Percentiles rank a stretch among this genome's conserved stretches.
Conservation (phyloP, 1,140 invertebrate genomes). For the Chionoecetes opilio region DNA sequence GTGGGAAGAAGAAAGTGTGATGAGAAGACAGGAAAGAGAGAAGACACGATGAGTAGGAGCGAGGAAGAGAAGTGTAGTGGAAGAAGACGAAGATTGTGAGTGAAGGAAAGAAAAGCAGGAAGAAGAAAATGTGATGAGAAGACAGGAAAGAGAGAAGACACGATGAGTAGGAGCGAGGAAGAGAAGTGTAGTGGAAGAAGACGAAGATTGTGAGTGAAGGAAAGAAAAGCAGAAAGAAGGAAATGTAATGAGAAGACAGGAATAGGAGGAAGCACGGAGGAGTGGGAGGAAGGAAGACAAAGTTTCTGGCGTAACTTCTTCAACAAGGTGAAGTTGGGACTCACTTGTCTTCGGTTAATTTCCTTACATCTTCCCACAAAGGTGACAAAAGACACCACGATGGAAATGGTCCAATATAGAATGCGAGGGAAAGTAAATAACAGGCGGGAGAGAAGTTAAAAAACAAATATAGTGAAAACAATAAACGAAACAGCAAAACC, state of each 20-base stretch:
- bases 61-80: not conserved
- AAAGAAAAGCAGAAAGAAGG: not conserved
- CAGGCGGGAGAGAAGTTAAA: no score
- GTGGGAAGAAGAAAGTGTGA: not conserved
- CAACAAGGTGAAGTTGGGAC: constrained; percentile 19
- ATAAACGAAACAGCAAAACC: no score
- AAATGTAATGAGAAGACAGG: not conserved
- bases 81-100: not conserved
- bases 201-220: not conserved
- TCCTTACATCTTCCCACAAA: not conserved
- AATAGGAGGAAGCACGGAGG: not conserved
- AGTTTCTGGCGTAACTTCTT: not conserved
- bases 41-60: not conserved
- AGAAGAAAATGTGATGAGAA: not conserved
- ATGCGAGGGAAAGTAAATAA: no score
- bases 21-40: not conserved
- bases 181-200: not conserved
- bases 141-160: not conserved
- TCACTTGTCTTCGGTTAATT: constrained; percentile 10
- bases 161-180: not conserved
- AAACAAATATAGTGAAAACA: no score
- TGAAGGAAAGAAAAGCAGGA: not conserved
- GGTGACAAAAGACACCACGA: not conserved
- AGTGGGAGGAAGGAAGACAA: not conserved
- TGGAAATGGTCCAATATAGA: no score